These are phyloP conservation scores for Agonopterix alstromeriana DNA, from an alignment of 2,888 invertebrate species.

Conservation along the genomic window DNA sequence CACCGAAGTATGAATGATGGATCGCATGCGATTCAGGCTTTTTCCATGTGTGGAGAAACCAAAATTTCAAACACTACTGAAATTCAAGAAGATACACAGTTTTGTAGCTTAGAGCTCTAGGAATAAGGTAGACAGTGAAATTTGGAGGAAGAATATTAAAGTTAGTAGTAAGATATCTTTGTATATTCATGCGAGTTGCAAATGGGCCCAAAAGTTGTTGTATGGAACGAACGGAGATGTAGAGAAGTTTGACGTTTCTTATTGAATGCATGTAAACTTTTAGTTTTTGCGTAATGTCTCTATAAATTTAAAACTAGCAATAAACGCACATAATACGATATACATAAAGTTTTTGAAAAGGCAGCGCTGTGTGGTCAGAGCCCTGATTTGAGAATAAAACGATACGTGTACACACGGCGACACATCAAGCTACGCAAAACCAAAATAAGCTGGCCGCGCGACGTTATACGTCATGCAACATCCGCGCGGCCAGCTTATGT, in stretches of 20 bases:
- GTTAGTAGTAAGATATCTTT: constrained; percentile 37
- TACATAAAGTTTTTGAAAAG: too few species aligned
- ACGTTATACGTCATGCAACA: too few species aligned
- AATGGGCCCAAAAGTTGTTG: constrained; percentile 55
- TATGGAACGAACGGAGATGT: constrained; percentile 25
- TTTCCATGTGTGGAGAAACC: constrained; percentile 42
- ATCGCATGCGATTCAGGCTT: constrained; percentile 51
- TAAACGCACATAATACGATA: too few species aligned
- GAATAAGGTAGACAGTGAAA: constrained; percentile 1
- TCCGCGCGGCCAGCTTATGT: too few species aligned
- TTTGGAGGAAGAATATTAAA: constrained; percentile 8
- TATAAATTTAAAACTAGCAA: too few species aligned
- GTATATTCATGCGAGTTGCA: constrained; percentile 50
- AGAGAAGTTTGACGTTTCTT: not conserved
- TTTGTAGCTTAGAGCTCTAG: constrained; percentile 20
- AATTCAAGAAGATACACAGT: constrained; percentile 9
- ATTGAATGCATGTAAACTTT: too few species aligned
- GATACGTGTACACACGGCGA: too few species aligned
- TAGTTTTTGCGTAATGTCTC: too few species aligned
- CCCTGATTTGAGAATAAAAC: too few species aligned
- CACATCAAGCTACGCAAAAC: too few species aligned
- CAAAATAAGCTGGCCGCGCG: too few species aligned
- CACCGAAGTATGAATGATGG: constrained; percentile 61
- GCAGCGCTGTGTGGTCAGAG: too few species aligned
- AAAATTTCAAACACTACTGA: constrained; percentile 15